Evolutionary conservation across 1,140 invertebrate genomes (phyloP).

Genomic region (Aphelinus atriplicis): DNA sequence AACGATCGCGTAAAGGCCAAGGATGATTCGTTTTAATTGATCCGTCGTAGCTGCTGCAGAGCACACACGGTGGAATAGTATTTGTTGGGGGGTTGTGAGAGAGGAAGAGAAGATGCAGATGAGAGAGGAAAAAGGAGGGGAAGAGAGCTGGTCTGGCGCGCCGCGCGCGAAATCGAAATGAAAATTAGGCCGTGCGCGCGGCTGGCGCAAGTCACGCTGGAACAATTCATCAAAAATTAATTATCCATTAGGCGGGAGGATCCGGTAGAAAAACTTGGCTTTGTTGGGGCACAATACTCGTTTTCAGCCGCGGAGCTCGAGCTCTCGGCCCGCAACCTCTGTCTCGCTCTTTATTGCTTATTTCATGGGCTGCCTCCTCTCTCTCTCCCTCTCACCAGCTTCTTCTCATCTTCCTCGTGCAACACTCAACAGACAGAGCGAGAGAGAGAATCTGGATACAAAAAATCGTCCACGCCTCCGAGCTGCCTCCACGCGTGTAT

Average conservation of each 20-base stretch:
- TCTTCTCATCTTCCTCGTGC: not conserved
- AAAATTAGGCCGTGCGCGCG: constrained; percentile 53
- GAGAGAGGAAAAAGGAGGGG: not conserved
- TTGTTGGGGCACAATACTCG: constrained; percentile 57
- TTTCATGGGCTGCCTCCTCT: not conserved
- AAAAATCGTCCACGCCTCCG: constrained; percentile 60
- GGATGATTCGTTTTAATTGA: no score
- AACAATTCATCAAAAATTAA: constrained; percentile 64
- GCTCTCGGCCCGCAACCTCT: no score
- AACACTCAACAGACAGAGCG: constrained; percentile 19
- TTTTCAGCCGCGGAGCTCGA: constrained; percentile 33
- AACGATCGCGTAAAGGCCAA: no score
- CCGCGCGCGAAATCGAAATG: constrained; percentile 59
- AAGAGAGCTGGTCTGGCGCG: constrained; percentile 9
- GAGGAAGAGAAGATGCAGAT: constrained; percentile 20
- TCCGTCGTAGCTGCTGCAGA: no score
- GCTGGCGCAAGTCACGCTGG: constrained; percentile 54
- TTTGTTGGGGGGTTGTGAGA: not conserved
- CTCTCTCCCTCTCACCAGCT: not conserved
- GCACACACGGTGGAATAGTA: no score
- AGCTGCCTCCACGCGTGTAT: constrained; percentile 50
- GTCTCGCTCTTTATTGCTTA: no score
- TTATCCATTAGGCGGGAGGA: constrained; percentile 60
- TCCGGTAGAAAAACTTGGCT: constrained; percentile 61
- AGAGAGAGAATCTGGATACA: constrained; percentile 47